Conservation (phyloP, 1,140 invertebrate genomes). For the Littorina saxatilis region DNA sequence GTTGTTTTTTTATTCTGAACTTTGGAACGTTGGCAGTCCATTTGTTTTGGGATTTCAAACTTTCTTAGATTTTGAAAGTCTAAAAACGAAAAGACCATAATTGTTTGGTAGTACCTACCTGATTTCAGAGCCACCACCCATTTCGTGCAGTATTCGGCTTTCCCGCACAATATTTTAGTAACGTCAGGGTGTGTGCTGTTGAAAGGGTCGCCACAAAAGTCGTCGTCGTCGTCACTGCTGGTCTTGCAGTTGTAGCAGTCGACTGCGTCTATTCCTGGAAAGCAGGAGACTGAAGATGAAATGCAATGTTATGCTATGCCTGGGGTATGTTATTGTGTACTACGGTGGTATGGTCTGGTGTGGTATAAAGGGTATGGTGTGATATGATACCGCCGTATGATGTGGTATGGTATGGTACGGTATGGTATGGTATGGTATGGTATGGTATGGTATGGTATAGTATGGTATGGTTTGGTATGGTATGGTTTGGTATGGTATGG, state of each 20-base stretch:
- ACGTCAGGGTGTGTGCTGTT: slow-evolving; percentile 14
- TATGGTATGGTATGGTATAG: too few species aligned
- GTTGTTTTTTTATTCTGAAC: too few species aligned
- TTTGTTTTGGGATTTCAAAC: too few species aligned
- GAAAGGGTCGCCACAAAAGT: slow-evolving; percentile 35
- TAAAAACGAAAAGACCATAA: too few species aligned
- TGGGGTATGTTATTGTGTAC: not conserved
- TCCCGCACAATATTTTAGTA: not conserved
- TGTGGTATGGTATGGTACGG: too few species aligned
- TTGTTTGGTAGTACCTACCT: too few species aligned
- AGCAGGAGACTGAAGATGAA: not conserved
- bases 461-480: too few species aligned
- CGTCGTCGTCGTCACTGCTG: not conserved
- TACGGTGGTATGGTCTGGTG: not conserved
- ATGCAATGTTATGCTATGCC: not conserved
- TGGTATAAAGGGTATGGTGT: not conserved
- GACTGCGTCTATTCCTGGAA: not conserved
- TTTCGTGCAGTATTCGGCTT: slow-evolving; percentile 20
- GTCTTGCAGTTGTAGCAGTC: slow-evolving; percentile 29
- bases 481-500: too few species aligned
- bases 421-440: too few species aligned
- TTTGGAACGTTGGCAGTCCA: too few species aligned
- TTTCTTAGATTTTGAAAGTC: too few species aligned
- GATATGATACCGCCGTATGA: not conserved
- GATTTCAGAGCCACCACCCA: slow-evolving; percentile 20